Evolutionary conservation across 2,888 invertebrate species (phyloP), one percentile per base, ranked within the genome.

Genomic region (Polydrusus tereticollis): DNA sequence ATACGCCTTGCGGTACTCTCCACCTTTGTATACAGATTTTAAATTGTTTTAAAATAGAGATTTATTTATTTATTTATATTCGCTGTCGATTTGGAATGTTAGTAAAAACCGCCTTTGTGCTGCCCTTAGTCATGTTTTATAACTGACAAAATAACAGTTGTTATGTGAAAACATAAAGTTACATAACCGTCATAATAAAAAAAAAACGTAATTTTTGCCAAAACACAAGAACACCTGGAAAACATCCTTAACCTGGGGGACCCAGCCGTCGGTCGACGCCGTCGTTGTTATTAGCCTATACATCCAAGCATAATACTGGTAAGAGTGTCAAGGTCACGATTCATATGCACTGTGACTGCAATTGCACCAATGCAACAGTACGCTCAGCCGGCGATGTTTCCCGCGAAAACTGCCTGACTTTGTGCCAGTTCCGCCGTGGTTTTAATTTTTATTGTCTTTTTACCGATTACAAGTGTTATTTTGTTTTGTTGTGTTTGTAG

Each of bases 261-360:
- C 36, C 47, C 59, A 33, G 47, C 71, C 50, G 41, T 21, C 58
- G 65, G 20, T 52, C 16, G 38, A 26, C 38, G 69, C n/a, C 45
- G 41, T 29, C 47, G 36, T 58, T 45, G 52, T 41, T 45, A 58
- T 68, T 60, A 72, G 55, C 63, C 60, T 47, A 52, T 58, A 74
- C 68, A 72, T 71, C 76, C 73, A 72, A 73, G 71, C 76, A 75
- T 75, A 74, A 74, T 67, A 43, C 67, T 29, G 29, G 74, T 74
- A 74, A 85, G 84, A 85, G 84, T 85, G 84, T 84, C 84, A 85
- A 85, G 84, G 84, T 84, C 84, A 82, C 76, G 81, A 80, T 81
- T 82, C 81, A 83, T 83, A 83, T 84, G 83, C 83, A 83, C 79
- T 80, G 78, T 81, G 81, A 75, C 80, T 81, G 82, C 83, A 83